A percentile compares a stretch with the other conserved stretches of the same genome.
phyloP scores from a whole-genome alignment of 2,888 invertebrate genomes.

The Lithophane semibrunnea region DNA sequence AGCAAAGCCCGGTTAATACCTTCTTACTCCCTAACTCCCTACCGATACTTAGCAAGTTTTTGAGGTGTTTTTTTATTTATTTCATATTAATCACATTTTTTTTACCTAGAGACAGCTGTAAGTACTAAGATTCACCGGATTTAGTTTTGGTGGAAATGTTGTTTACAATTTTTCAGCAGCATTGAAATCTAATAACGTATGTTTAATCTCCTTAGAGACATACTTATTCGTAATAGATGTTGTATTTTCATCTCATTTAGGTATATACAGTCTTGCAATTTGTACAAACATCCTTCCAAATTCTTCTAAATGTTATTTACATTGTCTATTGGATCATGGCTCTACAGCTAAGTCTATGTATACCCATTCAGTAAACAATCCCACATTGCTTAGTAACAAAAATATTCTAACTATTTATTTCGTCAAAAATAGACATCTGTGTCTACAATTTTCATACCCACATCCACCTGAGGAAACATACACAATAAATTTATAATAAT shows the following conservation, averaged over 20 bases:
- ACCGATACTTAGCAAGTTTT: slow-evolving; percentile 15
- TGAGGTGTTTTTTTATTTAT: slow-evolving; percentile 2
- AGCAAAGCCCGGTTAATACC: neutral
- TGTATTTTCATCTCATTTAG: slow-evolving; percentile 65
- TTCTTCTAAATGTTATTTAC: slow-evolving; percentile 81
- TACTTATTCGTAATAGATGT: slow-evolving; percentile 59
- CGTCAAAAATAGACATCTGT: slow-evolving; percentile 88
- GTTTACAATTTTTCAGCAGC: slow-evolving; percentile 14
- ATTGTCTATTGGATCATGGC: slow-evolving; percentile 80
- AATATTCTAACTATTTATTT: slow-evolving; percentile 86
- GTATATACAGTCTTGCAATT: slow-evolving; percentile 87
- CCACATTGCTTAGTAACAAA: slow-evolving; percentile 87
- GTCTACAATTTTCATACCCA: slow-evolving; percentile 82
- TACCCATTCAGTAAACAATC: slow-evolving; percentile 86
- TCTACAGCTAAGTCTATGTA: slow-evolving; percentile 80
- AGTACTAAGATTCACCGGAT: slow-evolving; percentile 23
- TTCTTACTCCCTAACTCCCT: neutral
- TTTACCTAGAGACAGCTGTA: slow-evolving; percentile 11
- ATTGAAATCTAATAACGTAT: slow-evolving; percentile 31
- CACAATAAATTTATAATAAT: slow-evolving; percentile 89
- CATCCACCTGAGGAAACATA: slow-evolving; percentile 86
- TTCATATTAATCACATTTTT: neutral
- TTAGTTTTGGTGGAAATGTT: slow-evolving; percentile 5
- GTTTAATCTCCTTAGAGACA: slow-evolving; percentile 45
- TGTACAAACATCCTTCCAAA: slow-evolving; percentile 84